Conservation (phyloP, 1,140 invertebrate species). For the Condylostylus longicornis region DNA sequence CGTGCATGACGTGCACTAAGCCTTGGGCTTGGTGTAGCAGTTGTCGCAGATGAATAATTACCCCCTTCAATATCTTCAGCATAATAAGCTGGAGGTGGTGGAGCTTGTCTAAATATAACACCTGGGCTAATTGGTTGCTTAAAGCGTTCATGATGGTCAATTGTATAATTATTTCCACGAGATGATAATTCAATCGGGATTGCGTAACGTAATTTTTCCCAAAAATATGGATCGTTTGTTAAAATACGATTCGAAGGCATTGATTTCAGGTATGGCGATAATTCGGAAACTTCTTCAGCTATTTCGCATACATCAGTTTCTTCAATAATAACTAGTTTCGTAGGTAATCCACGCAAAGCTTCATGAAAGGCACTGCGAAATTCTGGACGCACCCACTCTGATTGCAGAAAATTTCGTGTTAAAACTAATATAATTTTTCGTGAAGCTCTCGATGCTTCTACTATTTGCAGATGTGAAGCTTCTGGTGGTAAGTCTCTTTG, state of each 20-base stretch:
- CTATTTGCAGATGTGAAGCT: slow-evolving; percentile 55
- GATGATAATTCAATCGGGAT: slow-evolving; percentile 51
- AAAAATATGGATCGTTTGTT: slow-evolving; percentile 81
- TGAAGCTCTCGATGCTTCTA: slow-evolving; percentile 75
- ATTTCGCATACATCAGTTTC: slow-evolving; percentile 61
- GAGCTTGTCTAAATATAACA: slow-evolving; percentile 28
- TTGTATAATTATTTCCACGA: slow-evolving; percentile 34
- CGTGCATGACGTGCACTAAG: slow-evolving; percentile 33
- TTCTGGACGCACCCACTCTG: slow-evolving; percentile 72
- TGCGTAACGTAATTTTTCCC: slow-evolving; percentile 77
- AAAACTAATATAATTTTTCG: slow-evolving; percentile 63
- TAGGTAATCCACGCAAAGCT: slow-evolving; percentile 63
- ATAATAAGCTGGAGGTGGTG: slow-evolving; percentile 33
- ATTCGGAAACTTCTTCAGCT: slow-evolving; percentile 69
- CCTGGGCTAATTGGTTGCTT: slow-evolving; percentile 31
- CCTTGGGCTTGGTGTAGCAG: slow-evolving; percentile 44
- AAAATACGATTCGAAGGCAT: slow-evolving; percentile 58
- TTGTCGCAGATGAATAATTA: slow-evolving; percentile 46
- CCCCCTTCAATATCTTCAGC: slow-evolving; percentile 40
- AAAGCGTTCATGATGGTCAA: slow-evolving; percentile 33
- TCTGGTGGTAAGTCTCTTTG: slow-evolving; percentile 63
- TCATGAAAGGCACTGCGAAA: slow-evolving; percentile 73
- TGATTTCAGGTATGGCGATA: slow-evolving; percentile 75
- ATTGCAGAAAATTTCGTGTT: slow-evolving; percentile 70
- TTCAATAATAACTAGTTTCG: slow-evolving; percentile 75